Evolutionary conservation across 1,140 invertebrate genomes (phyloP), one percentile per base, ranked within the genome.

Genomic region (Diorhabda elongata): DNA sequence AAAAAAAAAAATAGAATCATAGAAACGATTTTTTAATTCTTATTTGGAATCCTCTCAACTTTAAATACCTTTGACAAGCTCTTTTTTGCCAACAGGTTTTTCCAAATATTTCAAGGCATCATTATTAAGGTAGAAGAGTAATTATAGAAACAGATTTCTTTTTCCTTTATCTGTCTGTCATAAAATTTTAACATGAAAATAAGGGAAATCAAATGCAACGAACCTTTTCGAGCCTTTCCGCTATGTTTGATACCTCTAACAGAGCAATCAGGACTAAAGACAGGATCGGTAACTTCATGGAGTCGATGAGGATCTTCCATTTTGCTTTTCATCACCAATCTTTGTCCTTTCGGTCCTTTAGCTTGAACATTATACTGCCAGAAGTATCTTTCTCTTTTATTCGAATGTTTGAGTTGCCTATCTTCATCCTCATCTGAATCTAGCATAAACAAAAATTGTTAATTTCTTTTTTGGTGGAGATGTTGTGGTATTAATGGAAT

Each of bases 361-460:
- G 96, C 95, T 83, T 98, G 97, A 4, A 98, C 93, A 83, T 99
- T 99, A 79, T 99, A 98, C 80, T 98, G 97, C 97, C 97, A 99
- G 82, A 99, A 98, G 81, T 89, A 98, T 67, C 91, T 85, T 77
- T 96, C 94, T 79, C 93, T 94, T 75, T 65, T 83, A 80, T 42
- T 79, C 78, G 76, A 82, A 79, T 77, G 79, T 84, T 74, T 77
- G 80, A 78, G 81, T 83, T 74, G 82, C 76, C 63, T 42, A 5
- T 71, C 85, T 45, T 85, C 86, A 71, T 93, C 90, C 76, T 89
- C 90, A 73, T 89, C 90, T 58, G 90, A 91, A 69, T 70, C 70
- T 71, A 43, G 8, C 69, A 70, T 58, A 64, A 59, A n/a, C 44
- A 67, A 68, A 7, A 44, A 61, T 61, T 3, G 47, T 3, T 8